Evolutionary conservation across 2,113 vertebrate genomes (phyloP).

Genomic region (Microcebus murinus): DNA sequence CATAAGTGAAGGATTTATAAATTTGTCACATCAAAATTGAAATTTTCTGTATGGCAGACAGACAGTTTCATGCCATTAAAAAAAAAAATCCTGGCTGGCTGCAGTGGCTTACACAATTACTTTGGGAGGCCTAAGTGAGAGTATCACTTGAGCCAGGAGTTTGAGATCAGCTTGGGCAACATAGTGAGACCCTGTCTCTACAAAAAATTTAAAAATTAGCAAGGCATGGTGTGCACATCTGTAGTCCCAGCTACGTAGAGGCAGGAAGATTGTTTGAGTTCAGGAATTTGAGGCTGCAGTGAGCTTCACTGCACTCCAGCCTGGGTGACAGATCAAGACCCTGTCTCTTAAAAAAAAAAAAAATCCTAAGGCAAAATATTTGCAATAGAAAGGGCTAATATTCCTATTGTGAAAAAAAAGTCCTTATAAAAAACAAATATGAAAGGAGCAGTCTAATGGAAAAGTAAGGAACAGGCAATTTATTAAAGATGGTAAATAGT

Average conservation of each 20-base stretch:
- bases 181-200: too few species aligned
- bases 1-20: not conserved
- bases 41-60: not conserved
- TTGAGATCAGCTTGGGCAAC: too few species aligned
- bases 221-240: too few species aligned
- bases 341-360: not conserved
- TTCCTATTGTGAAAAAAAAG: not conserved
- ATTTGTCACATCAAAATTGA: not conserved
- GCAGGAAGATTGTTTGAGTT: too few species aligned
- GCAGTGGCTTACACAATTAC: too few species aligned
- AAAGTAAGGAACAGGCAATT: not conserved
- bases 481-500: not conserved
- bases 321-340: too few species aligned
- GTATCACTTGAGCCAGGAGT: too few species aligned
- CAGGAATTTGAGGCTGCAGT: too few species aligned
- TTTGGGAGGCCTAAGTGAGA: too few species aligned
- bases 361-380: not conserved
- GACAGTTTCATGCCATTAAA: not conserved
- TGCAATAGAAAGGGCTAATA: not conserved
- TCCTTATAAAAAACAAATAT: not conserved
- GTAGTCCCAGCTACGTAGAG: too few species aligned
- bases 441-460: not conserved
- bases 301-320: too few species aligned
- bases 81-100: not conserved
- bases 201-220: too few species aligned